Base-by-base conservation (phyloP, 2,113 vertebrate species). In the Cygnus buccinator region DNA sequence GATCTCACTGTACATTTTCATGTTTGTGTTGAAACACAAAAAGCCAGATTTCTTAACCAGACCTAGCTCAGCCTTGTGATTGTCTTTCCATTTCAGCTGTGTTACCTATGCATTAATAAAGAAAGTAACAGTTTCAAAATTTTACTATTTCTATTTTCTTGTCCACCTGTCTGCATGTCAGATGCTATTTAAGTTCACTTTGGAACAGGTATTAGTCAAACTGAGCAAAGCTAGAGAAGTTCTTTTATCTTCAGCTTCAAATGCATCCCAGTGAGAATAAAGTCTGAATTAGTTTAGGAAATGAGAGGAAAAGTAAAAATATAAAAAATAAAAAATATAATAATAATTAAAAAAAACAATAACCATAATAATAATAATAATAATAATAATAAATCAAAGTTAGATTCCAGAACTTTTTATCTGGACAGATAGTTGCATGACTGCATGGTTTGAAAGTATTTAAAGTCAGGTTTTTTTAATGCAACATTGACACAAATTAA, bases 21-120 rank as follows among this genome's bases (percentile, higher is more conserved):
- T 5, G 5, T 41, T 84, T 86, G 26, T 80, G 7, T 33, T 77
- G 65, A 80, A 86, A 66, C 1, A 1, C 8, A 12, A 41, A 78
- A 7, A 71, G 20, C 2, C 20, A 84, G 25, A n/a, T 8, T 50
- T 59, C 22, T 31, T 13, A 71, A 17, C 5, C 57, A 86, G 39
- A 59, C 7, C 1, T 1, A 48, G 1, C 2, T 6, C 13, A 70
- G 55, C 13, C 1, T 22, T 28, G 6, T 41, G 3, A 2, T 52
- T 44, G 3, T 44, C 46, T 50, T 78, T 71, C 55, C 37, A 10
- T 66, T 74, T 75, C 52, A 54, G 3, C 9, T 17, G 9, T 74
- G 16, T 10, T 87, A 23, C 23, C 15, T 20, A 28, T 29, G 4
- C 8, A 28, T 59, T 55, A 63, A 44, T 37, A 52, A 61, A 41